A percentile compares a stretch with the other conserved stretches of the same genome.
phyloP scores from a whole-genome alignment of 2,888 invertebrate genomes.

The Megalurothrips usitatus region DNA sequence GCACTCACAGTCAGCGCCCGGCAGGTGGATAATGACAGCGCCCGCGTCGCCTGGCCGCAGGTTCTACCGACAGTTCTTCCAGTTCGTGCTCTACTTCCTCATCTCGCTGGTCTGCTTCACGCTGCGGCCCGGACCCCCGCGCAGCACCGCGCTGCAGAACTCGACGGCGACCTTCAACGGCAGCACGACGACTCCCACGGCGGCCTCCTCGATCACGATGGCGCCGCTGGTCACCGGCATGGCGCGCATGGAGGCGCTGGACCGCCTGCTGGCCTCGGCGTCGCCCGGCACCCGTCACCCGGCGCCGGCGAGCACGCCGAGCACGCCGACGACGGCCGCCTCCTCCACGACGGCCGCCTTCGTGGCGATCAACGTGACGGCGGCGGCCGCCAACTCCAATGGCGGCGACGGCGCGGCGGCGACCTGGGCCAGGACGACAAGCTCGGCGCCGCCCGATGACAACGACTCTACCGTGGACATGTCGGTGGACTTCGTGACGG shows the following conservation, averaged over 20 bases:
- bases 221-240: not conserved
- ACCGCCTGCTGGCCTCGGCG: not conserved
- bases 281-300: not conserved
- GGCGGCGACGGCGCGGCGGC: not conserved
- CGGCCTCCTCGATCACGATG: not conserved
- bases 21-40: not conserved
- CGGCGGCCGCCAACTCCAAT: constrained; percentile 45
- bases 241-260: not conserved
- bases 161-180: constrained; percentile 26
- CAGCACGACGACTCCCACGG: not conserved
- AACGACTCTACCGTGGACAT: constrained; percentile 31
- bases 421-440: not conserved
- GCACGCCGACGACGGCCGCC: not conserved
- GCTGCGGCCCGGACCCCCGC: constrained; percentile 75
- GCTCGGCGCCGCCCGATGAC: not conserved
- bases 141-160: constrained; percentile 33
- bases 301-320: not conserved
- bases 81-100: constrained; percentile 86
- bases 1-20: not conserved
- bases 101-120: constrained; percentile 85
- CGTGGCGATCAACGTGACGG: constrained; percentile 27
- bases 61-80: constrained; percentile 86
- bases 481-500: constrained; percentile 17
- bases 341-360: no score
- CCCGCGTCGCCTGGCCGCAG: constrained; percentile 49